These are phyloP conservation scores for Leptoclinus maculatus DNA, from an alignment of 2,797 vertebrate genomes.

Conservation along the genomic window DNA sequence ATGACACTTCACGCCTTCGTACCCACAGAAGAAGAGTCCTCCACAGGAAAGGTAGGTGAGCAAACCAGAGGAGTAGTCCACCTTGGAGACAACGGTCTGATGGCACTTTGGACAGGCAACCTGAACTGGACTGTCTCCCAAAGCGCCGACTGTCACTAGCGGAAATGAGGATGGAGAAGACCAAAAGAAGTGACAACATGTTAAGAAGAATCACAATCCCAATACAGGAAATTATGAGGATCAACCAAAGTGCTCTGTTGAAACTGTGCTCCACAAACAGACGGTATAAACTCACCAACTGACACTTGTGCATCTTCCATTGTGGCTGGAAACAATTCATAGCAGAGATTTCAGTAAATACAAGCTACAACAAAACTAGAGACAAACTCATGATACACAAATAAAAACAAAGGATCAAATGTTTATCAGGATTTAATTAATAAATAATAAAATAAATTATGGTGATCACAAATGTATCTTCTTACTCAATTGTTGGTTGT, in stretches of 20 bases:
- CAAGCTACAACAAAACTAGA: not conserved
- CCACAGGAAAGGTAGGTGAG: conserved; percentile 78
- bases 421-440: too few species aligned
- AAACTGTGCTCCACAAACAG: not conserved
- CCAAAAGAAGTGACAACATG: not conserved
- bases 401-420: not conserved
- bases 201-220: not conserved
- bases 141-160: conserved; percentile 15
- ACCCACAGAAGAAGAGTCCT: conserved; percentile 77
- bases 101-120: conserved; percentile 67
- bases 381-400: too few species aligned
- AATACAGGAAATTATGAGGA: not conserved
- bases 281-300: conserved; percentile 62
- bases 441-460: too few species aligned
- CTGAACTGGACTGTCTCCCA: conserved; percentile 67
- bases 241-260: not conserved
- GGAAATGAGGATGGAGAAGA: not conserved
- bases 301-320: conserved; percentile 50
- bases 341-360: not conserved
- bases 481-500: too few species aligned
- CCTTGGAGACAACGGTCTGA: conserved; percentile 62
- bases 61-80: conserved; percentile 70
- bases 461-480: too few species aligned
- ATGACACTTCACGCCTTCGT: not conserved
- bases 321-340: conserved; percentile 30